Conservation (phyloP, 2,888 invertebrate species). For the Plagodis dolabraria region DNA sequence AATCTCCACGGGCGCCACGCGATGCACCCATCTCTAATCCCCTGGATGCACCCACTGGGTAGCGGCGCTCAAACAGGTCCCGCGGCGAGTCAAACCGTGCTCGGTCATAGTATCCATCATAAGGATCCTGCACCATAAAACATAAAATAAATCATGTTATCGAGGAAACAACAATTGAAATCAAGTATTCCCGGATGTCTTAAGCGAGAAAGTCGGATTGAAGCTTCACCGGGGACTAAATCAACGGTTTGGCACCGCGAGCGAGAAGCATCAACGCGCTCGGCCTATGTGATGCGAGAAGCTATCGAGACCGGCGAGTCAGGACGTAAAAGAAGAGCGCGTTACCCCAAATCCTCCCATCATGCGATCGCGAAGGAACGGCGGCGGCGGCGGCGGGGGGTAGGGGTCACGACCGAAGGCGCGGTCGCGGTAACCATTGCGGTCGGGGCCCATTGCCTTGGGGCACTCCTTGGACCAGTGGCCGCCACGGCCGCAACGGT, state of each 20-base stretch:
- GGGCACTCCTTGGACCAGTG: conserved; percentile 99
- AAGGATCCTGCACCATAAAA: conserved; percentile 84
- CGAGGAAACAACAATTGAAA: background rate
- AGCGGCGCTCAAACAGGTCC: conserved; percentile 92
- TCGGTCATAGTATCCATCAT: conserved; percentile 93
- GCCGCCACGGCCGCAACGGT: conserved; percentile 96
- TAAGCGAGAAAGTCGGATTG: conserved; percentile 8
- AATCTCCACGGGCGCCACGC: conserved; percentile 86
- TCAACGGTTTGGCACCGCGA: conserved; percentile 63
- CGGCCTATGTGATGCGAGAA: conserved; percentile 63
- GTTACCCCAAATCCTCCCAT: conserved; percentile 95
- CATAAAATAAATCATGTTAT: conserved; percentile 7
- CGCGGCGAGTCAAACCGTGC: conserved; percentile 90
- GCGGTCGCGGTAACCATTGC: conserved; percentile 93
- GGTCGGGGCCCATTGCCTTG: conserved; percentile 91
- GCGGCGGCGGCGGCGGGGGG: conserved; percentile 95
- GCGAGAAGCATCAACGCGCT: conserved; percentile 66
- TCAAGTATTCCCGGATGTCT: background rate
- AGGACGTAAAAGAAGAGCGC: conserved; percentile 62
- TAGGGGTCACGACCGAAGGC: conserved; percentile 95
- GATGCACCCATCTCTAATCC: conserved; percentile 83
- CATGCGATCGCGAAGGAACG: conserved; percentile 95
- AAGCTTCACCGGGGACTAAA: conserved; percentile 31
- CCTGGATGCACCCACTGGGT: conserved; percentile 85
- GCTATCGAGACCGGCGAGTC: conserved; percentile 59